Conservation (phyloP, 2,797 vertebrate genomes). For the Sebastes dallii region DNA sequence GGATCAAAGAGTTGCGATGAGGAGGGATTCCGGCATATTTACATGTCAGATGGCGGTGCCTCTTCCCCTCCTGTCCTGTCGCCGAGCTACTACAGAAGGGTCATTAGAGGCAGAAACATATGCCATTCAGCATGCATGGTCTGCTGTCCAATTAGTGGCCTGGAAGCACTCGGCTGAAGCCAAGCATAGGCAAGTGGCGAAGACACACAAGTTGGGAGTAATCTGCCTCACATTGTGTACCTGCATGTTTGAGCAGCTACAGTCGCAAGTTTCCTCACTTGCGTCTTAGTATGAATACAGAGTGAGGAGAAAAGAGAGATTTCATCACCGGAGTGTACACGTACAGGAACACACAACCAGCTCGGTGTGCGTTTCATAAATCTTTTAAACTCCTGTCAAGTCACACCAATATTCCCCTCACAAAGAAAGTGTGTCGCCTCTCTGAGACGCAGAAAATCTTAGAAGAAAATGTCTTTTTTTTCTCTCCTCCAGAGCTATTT, state of each 20-base stretch:
- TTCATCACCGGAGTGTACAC: slow-evolving; percentile 28
- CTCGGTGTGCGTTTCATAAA: slow-evolving; percentile 64
- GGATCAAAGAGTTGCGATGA: slow-evolving; percentile 66
- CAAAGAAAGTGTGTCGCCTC: slow-evolving; percentile 69
- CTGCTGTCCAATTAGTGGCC: slow-evolving; percentile 75
- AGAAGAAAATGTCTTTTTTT: slow-evolving; percentile 65
- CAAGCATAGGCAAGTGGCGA: slow-evolving; percentile 34
- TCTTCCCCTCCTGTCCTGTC: slow-evolving; percentile 50
- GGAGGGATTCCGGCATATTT: slow-evolving; percentile 57
- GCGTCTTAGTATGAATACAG: slow-evolving; percentile 38
- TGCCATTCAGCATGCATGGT: slow-evolving; percentile 67
- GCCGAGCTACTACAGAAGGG: slow-evolving; percentile 54
- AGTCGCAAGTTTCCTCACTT: slow-evolving; percentile 28
- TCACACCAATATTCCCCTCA: slow-evolving; percentile 58
- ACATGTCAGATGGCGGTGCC: slow-evolving; percentile 59
- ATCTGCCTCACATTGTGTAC: slow-evolving; percentile 43
- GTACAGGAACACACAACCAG: slow-evolving; percentile 42
- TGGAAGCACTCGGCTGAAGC: slow-evolving; percentile 57
- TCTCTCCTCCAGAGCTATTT: slow-evolving; percentile 48
- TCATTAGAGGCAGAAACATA: slow-evolving; percentile 77
- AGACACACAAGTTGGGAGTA: slow-evolving; percentile 15
- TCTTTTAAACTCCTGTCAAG: slow-evolving; percentile 78
- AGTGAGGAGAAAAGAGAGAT: slow-evolving; percentile 16
- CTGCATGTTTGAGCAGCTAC: slow-evolving; percentile 34
- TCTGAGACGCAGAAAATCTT: slow-evolving; percentile 52